Conservation (phyloP, 2,888 invertebrate genomes). For the Machimus atricapillus region DNA sequence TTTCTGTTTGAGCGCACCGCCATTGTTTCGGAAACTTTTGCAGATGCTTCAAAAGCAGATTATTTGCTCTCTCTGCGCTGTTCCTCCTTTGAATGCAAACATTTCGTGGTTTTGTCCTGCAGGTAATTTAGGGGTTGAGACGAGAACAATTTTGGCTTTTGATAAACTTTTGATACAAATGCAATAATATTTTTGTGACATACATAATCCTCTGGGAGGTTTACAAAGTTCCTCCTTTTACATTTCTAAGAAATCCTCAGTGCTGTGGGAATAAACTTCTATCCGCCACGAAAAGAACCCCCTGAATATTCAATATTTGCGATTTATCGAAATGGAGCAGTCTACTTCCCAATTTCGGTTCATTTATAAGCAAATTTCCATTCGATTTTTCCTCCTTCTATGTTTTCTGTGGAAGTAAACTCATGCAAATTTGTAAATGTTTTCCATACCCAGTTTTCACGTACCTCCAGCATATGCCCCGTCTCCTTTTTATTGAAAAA, state of each 20-base stretch:
- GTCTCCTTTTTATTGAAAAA: background rate
- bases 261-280: background rate
- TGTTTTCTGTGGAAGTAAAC: background rate
- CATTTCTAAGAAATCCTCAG: background rate
- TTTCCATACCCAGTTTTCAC: background rate
- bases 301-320: background rate
- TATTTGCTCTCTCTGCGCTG: background rate
- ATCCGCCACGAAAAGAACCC: background rate
- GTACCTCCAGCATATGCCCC: background rate
- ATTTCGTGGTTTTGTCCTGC: background rate
- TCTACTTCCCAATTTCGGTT: background rate
- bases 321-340: conserved; percentile 1
- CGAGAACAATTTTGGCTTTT: background rate
- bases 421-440: background rate
- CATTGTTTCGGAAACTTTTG: background rate
- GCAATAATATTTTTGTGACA: background rate
- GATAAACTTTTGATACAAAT: background rate
- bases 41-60: background rate
- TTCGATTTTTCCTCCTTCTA: background rate
- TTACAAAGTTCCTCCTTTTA: background rate
- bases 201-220: background rate
- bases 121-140: background rate
- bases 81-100: background rate
- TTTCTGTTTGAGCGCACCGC: background rate
- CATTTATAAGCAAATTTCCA: conserved; percentile 18